Evolutionary conservation across 2,113 vertebrate species (phyloP).

Genomic region (Phylloscopus whistleri): DNA sequence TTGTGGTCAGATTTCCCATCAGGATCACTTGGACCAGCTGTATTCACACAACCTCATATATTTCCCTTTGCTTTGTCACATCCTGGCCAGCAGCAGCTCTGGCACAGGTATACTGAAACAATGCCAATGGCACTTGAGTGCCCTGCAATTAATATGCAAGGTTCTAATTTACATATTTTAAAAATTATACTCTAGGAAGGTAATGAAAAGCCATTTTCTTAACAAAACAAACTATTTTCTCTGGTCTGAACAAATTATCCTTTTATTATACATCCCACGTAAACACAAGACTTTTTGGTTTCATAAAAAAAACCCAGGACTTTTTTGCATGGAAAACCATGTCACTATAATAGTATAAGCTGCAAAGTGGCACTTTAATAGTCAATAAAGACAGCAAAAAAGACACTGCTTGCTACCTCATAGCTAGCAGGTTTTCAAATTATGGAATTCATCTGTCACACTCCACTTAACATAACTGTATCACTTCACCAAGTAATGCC

Average conservation of each 20-base stretch:
- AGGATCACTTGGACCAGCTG: neutral
- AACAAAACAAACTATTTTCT: neutral
- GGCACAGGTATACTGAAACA: neutral
- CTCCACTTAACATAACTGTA: conserved; percentile 56
- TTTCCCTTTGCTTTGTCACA: neutral
- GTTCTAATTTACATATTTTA: neutral
- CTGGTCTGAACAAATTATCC: neutral
- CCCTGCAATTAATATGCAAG: neutral
- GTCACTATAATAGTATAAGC: neutral
- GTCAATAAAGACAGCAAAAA: conserved; percentile 56
- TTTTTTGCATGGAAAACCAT: conserved; percentile 10
- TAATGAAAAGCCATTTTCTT: conserved; percentile 1
- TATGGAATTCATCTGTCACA: conserved; percentile 67
- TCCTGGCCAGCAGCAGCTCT: neutral
- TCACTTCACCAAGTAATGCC: conserved; percentile 35
- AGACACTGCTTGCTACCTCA: conserved; percentile 30
- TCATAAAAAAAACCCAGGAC: neutral
- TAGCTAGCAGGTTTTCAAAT: conserved; percentile 60
- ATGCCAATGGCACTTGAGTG: neutral
- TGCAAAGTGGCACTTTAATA: conserved; percentile 52
- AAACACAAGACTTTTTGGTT: neutral
- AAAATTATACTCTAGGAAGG: neutral
- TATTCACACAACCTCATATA: neutral
- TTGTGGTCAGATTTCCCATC: neutral
- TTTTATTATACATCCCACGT: neutral